phyloP scores from a whole-genome alignment of 2,888 invertebrate genomes.

The Drosophila infuscata region DNA sequence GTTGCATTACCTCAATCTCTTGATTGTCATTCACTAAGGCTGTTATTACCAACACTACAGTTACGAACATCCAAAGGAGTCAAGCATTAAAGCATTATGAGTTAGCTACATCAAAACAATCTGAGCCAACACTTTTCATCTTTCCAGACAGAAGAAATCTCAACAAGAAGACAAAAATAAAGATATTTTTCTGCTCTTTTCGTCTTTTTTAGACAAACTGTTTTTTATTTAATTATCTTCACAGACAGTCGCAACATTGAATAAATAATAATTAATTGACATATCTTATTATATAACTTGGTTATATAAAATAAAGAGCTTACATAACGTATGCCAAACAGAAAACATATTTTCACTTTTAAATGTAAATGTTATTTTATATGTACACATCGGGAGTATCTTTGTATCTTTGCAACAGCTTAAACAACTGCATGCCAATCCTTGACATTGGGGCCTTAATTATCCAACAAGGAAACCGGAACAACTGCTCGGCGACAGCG shows the following conservation, averaged over 20 bases:
- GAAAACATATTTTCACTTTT: constrained; percentile 33
- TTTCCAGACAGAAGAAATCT: neutral
- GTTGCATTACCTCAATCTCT: neutral
- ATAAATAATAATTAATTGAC: constrained; percentile 7
- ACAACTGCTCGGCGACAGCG: constrained; percentile 43
- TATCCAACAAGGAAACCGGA: constrained; percentile 63
- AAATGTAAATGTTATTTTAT: constrained; percentile 3
- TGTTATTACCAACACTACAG: neutral
- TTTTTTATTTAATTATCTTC: neutral
- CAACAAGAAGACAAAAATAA: neutral
- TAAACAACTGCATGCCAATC: constrained; percentile 50
- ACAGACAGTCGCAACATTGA: no score
- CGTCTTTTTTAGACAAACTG: neutral
- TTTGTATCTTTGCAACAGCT: constrained; percentile 33
- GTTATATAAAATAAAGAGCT: neutral
- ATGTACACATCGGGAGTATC: neutral
- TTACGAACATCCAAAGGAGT: neutral
- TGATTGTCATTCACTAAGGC: neutral
- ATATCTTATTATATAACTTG: constrained; percentile 1
- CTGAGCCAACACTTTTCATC: neutral
- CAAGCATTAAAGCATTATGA: neutral
- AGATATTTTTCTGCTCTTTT: neutral
- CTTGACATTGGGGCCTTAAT: constrained; percentile 69
- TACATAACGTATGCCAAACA: constrained; percentile 12
- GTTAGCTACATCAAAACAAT: neutral